phyloP scores from a whole-genome alignment of 1,140 invertebrate genomes.

The Pissodes strobi region DNA sequence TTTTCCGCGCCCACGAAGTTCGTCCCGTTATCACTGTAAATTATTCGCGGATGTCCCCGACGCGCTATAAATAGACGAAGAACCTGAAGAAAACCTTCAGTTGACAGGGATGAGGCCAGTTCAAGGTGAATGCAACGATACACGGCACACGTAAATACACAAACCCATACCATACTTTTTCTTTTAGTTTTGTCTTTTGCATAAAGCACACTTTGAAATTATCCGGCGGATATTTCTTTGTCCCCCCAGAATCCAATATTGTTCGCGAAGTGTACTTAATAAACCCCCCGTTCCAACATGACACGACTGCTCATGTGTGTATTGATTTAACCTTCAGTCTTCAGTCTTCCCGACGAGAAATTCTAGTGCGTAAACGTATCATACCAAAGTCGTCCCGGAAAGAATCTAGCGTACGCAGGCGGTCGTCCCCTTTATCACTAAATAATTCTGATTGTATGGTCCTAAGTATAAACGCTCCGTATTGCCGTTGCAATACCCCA shows the following conservation, averaged over 20 bases:
- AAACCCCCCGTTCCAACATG: slow-evolving; percentile 30
- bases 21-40: slow-evolving; percentile 55
- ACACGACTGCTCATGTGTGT: slow-evolving; percentile 9
- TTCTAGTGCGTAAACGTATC: no score
- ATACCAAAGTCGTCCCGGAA: no score
- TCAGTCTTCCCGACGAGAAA: no score
- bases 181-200: slow-evolving; percentile 34
- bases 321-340: no score
- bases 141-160: slow-evolving; percentile 32
- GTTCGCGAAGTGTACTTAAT: slow-evolving; percentile 11
- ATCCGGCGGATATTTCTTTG: slow-evolving; percentile 39
- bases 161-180: slow-evolving; percentile 34
- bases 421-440: no score
- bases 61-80: neutral
- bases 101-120: no score
- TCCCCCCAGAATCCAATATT: slow-evolving; percentile 18
- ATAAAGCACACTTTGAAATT: slow-evolving; percentile 45
- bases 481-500: no score
- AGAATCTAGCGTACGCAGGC: no score
- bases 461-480: no score
- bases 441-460: no score
- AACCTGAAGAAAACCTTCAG: no score
- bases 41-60: neutral
- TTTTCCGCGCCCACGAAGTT: slow-evolving; percentile 51
- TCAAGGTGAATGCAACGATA: no score